Evolutionary conservation across 53 echinoderm and acorn worm genomes (phyloP).

Genomic region (Holothuria scabra): DNA sequence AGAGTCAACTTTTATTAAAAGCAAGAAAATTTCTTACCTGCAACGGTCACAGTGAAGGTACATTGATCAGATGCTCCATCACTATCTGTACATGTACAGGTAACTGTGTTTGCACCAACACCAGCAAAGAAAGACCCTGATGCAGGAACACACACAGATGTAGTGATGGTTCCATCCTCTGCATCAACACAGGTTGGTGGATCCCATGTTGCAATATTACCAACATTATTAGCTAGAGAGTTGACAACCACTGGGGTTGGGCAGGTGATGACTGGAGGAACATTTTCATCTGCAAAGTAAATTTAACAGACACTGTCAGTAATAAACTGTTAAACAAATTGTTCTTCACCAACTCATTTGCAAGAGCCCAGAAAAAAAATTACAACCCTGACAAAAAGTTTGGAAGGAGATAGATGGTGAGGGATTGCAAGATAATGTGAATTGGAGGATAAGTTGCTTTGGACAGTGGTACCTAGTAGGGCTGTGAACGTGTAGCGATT

Average conservation of each 20-base stretch:
- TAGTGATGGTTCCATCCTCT: background rate
- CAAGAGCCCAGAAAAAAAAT: too few species aligned
- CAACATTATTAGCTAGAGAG: conserved; percentile 1
- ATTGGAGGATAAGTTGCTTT: too few species aligned
- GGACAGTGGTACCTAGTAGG: too few species aligned
- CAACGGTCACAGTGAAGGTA: background rate
- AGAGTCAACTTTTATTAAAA: too few species aligned
- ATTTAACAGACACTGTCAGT: too few species aligned
- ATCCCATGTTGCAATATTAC: background rate
- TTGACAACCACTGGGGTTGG: background rate
- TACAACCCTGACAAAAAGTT: too few species aligned
- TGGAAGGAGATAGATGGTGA: too few species aligned
- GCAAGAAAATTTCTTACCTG: too few species aligned
- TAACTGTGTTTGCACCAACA: background rate
- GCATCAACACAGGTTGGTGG: background rate
- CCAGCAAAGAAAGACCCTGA: background rate
- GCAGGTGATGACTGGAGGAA: conserved; percentile 18
- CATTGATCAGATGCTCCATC: background rate
- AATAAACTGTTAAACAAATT: too few species aligned
- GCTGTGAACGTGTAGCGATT: too few species aligned
- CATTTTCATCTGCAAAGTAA: background rate
- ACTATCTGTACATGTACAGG: conserved; percentile 25
- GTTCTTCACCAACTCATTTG: too few species aligned
- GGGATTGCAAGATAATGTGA: too few species aligned
- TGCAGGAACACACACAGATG: background rate